These are phyloP conservation scores for Oriolus oriolus DNA, from an alignment of 2,113 vertebrate genomes.

Conservation along the genomic window DNA sequence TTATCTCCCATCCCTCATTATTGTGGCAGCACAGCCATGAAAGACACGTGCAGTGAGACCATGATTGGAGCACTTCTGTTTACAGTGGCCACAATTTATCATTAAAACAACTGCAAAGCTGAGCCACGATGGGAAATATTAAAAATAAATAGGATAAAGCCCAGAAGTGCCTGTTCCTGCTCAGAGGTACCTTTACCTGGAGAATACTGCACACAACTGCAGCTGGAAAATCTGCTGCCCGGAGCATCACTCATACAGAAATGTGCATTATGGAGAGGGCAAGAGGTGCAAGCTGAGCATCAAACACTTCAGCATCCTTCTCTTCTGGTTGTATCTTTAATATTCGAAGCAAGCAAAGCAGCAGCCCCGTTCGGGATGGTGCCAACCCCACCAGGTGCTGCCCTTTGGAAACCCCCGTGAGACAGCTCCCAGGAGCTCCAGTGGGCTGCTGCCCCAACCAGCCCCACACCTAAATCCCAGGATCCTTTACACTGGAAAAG, in stretches of 20 bases:
- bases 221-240: background rate
- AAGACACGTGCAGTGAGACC: conserved; percentile 56
- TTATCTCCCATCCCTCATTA: conserved; percentile 66
- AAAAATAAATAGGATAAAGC: conserved; percentile 17
- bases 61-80: conserved; percentile 64
- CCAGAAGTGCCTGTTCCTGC: background rate
- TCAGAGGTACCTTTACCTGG: background rate
- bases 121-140: background rate
- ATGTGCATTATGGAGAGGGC: background rate
- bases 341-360: background rate
- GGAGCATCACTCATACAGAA: background rate
- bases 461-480: fast-evolving
- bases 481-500: fast-evolving
- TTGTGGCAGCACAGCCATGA: conserved; percentile 47
- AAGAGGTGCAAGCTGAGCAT: background rate
- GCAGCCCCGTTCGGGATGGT: fast-evolving
- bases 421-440: background rate
- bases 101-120: background rate
- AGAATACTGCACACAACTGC: background rate
- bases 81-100: conserved; percentile 65
- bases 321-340: fast-evolving
- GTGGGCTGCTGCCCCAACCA: background rate
- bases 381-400: background rate
- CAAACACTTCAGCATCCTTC: background rate
- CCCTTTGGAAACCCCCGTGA: too few species aligned